Evolutionary conservation across 2,113 vertebrate species (phyloP), one percentile per base, ranked within the genome.

Genomic region (Cyanocitta stelleri): DNA sequence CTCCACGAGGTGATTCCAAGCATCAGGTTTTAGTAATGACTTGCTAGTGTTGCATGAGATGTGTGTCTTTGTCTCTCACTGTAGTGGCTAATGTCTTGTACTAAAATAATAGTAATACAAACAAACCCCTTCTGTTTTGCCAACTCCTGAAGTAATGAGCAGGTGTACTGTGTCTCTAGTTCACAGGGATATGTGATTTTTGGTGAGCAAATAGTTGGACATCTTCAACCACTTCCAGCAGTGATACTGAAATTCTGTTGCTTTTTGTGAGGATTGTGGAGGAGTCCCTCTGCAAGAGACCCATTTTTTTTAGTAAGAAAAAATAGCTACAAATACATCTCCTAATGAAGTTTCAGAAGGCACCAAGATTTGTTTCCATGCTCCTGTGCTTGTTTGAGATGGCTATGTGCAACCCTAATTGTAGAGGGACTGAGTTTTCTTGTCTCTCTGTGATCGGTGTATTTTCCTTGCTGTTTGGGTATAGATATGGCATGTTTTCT

Each of bases 1-100:
- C 18, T 83, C 43, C 23, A 10, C 0, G 0, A 35, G 24, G n/a
- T 0, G 0, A 27, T 26, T 74, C 39, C 32, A 44, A 56, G 71
- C 52, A 56, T 74, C 71, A 44, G 71, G 52, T 74, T 74, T 73
- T 24, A 39, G 33, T 48, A 18, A 19, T 26, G 41, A 39, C 55
- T 55, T 54, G 14, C 44, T 76, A 62, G 35, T 22, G 20, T 33
- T 23, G 63, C 7, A 4, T 7, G 16, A 77, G 37, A 37, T 48
- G 10, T 39, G 23, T 71, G 20, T 69, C 66, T 51, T 12, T 49
- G 27, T 76, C 43, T 48, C 27, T 55, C 59, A 51, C 73, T 0
- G 0, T 68, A 72, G 44, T 41, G 63, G 20, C 22, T 74, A 59
- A 19, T 35, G 37, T 69, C 48, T 69, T 69, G n/a, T 48, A 32